Base-by-base conservation (phyloP, 2,888 invertebrate species). In the Ornithoptera alexandrae region DNA sequence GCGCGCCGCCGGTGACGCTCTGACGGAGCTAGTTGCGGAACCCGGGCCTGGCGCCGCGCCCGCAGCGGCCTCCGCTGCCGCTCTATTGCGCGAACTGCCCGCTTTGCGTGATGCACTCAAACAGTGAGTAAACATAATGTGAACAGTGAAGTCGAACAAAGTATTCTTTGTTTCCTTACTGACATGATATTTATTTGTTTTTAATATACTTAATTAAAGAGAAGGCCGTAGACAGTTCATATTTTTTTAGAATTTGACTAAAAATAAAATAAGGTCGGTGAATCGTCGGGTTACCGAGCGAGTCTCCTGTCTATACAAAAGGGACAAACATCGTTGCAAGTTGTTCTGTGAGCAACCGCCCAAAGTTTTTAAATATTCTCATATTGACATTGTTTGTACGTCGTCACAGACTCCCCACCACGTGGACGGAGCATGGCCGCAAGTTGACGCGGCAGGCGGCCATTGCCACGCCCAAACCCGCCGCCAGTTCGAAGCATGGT, bases 371-470 rank as follows among this genome's bases (percentile, higher is more conserved):
- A 53, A 53, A 53, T 53, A 18, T n/a, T 18, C 53, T 53, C 15
- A 10, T 39, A 39, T 39, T 39, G 1, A 6, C 39, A 0, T n/a
- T 18, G 36, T 24, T 56, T 62, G 30, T 30, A 30, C 20, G 12
- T 24, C 42, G 24, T 5, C 39, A 30, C 81, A 88, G 88, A 36
- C 59, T 88, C 39, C 81, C 82, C 65, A 79, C 71, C 73, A 79
- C 74, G 58, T 79, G 84, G 81, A 75, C 81, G 56, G 72, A 80
- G 20, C 82, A 83, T 63, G 72, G 69, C 71, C 81, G 83, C 69
- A 76, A 77, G 62, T 77, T 85, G 73, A 77, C 81, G 39, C 78
- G 87, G 0, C 88, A 85, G 74, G 53, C 73, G 24, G 84, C 84
- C n/a, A 66, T 79, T 70, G 53, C 72, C 42, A 68, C 77, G 36